Evolutionary conservation across 2,888 invertebrate genomes (phyloP).

Genomic region (Andricus quercusramuli): DNA sequence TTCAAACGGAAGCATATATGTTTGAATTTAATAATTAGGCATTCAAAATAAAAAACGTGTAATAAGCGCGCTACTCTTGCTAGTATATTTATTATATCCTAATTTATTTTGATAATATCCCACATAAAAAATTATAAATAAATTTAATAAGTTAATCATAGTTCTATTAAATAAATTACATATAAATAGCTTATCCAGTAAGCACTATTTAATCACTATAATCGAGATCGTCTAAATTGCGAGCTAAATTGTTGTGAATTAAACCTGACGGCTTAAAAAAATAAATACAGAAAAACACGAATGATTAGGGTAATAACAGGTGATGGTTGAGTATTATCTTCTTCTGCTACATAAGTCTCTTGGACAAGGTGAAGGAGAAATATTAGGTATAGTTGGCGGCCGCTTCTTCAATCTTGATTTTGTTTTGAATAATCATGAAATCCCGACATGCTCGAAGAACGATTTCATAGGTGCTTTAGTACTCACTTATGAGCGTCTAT

Average conservation of each 20-base stretch:
- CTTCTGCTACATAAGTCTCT: background rate
- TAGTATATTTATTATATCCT: too few relatives aligned
- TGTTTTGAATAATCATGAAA: slow-evolving; percentile 45
- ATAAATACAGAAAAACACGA: background rate
- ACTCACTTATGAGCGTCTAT: slow-evolving; percentile 51
- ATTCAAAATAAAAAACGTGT: too few relatives aligned
- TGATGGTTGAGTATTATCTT: background rate
- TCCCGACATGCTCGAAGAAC: slow-evolving; percentile 51
- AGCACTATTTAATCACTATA: background rate
- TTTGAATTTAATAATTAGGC: too few relatives aligned
- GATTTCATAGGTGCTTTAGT: slow-evolving; percentile 51
- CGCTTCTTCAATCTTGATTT: background rate
- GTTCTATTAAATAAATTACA: too few relatives aligned
- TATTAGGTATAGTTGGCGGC: background rate
- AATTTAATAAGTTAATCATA: too few relatives aligned
- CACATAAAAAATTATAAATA: too few relatives aligned
- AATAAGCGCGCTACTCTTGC: too few relatives aligned
- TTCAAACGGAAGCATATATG: too few relatives aligned
- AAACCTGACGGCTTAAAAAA: background rate
- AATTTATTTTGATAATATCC: too few relatives aligned
- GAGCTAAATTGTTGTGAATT: background rate
- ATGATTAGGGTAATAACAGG: slow-evolving; percentile 8
- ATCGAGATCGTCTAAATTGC: background rate
- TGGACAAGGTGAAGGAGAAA: background rate
- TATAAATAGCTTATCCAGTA: background rate